Percentiles rank a stretch among this genome's conserved stretches.
These are phyloP conservation scores for Seladonia tumulorum DNA, from an alignment of 2,888 invertebrate genomes.

Conservation along the genomic window DNA sequence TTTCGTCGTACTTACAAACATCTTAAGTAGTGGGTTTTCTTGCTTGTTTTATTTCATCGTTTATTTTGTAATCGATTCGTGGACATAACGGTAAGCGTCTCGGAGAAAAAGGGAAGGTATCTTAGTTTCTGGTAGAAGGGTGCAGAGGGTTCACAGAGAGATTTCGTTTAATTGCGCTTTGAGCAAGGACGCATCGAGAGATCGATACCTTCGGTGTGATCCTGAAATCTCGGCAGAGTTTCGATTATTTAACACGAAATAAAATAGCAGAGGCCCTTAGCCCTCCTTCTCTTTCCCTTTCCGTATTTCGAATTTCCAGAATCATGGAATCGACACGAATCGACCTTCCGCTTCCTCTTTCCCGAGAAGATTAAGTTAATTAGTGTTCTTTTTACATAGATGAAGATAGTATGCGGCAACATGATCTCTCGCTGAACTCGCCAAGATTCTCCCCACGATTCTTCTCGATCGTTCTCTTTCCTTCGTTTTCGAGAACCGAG, in stretches of 20 bases:
- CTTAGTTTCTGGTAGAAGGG: neutral
- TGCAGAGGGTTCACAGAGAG: neutral
- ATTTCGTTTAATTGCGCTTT: constrained; percentile 29
- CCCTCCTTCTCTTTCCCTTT: neutral
- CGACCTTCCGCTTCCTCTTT: neutral
- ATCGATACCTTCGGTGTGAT: constrained; percentile 13
- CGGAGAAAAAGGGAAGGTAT: constrained; percentile 37
- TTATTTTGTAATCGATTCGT: constrained; percentile 49
- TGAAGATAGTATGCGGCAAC: neutral
- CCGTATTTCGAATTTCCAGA: neutral
- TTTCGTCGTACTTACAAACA: constrained; percentile 61
- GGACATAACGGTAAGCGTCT: constrained; percentile 52
- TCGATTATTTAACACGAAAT: constrained; percentile 5
- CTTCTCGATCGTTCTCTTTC: neutral
- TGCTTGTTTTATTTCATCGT: constrained; percentile 19
- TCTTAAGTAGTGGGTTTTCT: constrained; percentile 46
- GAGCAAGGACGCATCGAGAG: constrained; percentile 44
- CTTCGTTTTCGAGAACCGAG: neutral
- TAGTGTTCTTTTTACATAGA: constrained; percentile 6
- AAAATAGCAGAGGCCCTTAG: constrained; percentile 28
- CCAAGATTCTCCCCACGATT: neutral
- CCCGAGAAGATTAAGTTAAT: neutral
- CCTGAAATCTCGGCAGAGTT: neutral
- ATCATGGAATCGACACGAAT: neutral
- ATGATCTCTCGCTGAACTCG: constrained; percentile 11